These are phyloP conservation scores for Pachypsylla venusta DNA, from an alignment of 1,140 invertebrate species.

Conservation along the genomic window DNA sequence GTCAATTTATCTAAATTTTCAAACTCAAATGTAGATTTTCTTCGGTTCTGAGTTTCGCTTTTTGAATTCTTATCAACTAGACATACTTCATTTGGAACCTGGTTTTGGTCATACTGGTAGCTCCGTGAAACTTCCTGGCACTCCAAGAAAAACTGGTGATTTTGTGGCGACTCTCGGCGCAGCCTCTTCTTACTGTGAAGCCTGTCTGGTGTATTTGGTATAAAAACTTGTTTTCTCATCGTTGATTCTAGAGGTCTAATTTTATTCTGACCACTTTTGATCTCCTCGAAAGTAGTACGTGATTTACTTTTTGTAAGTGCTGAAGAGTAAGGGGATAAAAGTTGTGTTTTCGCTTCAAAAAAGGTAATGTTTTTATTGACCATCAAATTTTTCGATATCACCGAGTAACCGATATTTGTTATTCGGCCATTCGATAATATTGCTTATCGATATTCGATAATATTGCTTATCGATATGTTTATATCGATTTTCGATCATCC, in stretches of 20 bases:
- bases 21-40: background rate
- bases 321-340: background rate
- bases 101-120: background rate
- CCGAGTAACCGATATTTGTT: too few species aligned
- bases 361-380: background rate
- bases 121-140: background rate
- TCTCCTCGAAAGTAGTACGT: background rate
- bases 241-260: background rate
- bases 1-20: background rate
- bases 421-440: too few species aligned
- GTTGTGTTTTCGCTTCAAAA: slow-evolving; percentile 4
- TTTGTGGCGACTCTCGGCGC: background rate
- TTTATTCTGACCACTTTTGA: background rate
- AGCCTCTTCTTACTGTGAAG: background rate
- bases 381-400: slow-evolving; percentile 8
- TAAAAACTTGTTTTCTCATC: background rate
- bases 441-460: too few species aligned
- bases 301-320: background rate
- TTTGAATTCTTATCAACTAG: background rate
- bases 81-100: background rate
- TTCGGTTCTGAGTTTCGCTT: background rate
- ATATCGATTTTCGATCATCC: too few species aligned
- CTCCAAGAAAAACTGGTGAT: background rate
- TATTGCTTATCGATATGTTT: too few species aligned
- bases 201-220: background rate